Base-by-base conservation (phyloP, 1,140 invertebrate genomes). In the Matsumurasca onukii region DNA sequence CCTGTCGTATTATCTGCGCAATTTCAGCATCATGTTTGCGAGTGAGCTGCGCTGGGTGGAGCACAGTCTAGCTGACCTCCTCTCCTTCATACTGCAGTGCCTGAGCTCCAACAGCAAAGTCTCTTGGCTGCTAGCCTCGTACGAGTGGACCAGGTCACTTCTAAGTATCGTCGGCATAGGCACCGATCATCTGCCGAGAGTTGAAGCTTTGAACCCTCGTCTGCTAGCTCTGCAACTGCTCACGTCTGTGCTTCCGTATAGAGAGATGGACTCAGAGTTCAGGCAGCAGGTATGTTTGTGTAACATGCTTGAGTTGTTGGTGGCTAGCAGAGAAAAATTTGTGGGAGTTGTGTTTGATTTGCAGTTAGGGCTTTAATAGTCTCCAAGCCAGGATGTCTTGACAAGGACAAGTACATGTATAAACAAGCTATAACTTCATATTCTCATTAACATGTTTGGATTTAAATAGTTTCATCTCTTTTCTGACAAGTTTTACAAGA, bases 151-250 rank as follows among this genome's bases (percentile, higher is more conserved):
- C 5, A 22, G 24, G 24, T 59, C 55, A 27, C 55, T 59, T 9
- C 25, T 59, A 3, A 2, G 3, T 3, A 27, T 59, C 13, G 55
- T 59, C 3, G 55, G 55, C 13, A 27, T 22, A n/a, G 55, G 55
- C 22, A 13, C 55, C 22, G 55, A 13, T n/a, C 55, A 59, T 12
- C 70, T 78, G 30, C 78, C 79, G 17, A 67, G 74, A 24, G 72
- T 82, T 34, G 73, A 75, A 27, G 79, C 77, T 67, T 73, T 88
- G 13, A 75, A 85, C 52, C 83, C 85, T 0, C 79, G 84, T 68
- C 77, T 88, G 25, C 72, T 87, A 25, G 82, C 85, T 24, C 70
- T 88, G 1, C 81, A 85, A 67, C 75, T 87, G 3, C 55, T 70
- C 24, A 27, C 63, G 5, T 17, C 25, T 27, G 51, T 69, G n/a